These are phyloP conservation scores for Lissonota sp. DNA, from an alignment of 2,888 invertebrate species.

Conservation along the genomic window DNA sequence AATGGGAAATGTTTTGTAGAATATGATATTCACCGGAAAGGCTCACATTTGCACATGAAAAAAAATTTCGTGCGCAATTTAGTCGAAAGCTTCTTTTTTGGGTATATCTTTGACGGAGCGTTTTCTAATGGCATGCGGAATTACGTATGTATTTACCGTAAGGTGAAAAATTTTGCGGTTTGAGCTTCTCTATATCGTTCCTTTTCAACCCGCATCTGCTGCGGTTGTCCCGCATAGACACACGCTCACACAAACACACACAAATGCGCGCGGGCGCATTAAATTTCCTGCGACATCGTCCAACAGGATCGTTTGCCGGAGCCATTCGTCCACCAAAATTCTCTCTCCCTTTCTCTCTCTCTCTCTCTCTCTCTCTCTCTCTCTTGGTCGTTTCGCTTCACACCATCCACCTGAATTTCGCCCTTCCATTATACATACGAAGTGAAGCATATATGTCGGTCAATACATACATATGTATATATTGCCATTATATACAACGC, in stretches of 20 bases:
- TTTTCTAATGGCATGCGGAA: conserved; percentile 11
- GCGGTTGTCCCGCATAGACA: conserved; percentile 10
- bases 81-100: not conserved
- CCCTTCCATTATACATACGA: conserved; percentile 15
- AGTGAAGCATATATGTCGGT: not conserved
- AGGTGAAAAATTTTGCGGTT: conserved; percentile 25
- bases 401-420: conserved; percentile 22
- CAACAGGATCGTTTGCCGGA: conserved; percentile 44
- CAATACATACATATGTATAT: not conserved
- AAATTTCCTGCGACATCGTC: conserved; percentile 44
- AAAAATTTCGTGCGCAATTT: not conserved
- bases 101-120: conserved; percentile 24
- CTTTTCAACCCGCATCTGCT: conserved; percentile 25
- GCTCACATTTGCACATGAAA: not conserved
- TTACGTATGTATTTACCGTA: conserved; percentile 36
- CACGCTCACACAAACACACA: not conserved
- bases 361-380: conserved; percentile 7
- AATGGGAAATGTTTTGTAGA: not conserved
- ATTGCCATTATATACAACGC: not conserved
- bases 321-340: conserved; percentile 24
- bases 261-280: conserved; percentile 3
- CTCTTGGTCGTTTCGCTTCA: conserved; percentile 13
- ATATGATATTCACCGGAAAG: not conserved
- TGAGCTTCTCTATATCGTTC: not conserved
- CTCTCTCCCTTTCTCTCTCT: conserved; percentile 4